Evolutionary conservation across 2,797 vertebrate genomes (phyloP).

Genomic region (Tadarida brasiliensis): DNA sequence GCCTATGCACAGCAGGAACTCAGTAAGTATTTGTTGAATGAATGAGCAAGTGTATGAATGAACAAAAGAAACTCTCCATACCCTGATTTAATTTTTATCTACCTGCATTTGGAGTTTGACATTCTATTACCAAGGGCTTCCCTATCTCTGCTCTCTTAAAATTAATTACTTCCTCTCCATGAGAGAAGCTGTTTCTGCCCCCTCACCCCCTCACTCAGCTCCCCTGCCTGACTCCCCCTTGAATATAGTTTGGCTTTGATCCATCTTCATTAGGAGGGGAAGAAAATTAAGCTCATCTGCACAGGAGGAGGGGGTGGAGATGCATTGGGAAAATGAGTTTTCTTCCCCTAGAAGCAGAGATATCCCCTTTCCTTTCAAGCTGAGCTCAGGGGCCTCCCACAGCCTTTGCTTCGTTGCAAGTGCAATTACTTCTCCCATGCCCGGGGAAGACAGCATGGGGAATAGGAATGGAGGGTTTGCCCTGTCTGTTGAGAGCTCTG

Average conservation of each 20-base stretch:
- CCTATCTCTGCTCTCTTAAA: constrained; percentile 64
- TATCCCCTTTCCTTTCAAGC: constrained; percentile 59
- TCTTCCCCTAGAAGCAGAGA: constrained; percentile 75
- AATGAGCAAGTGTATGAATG: background rate
- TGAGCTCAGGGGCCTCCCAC: constrained; percentile 72
- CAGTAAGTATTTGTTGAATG: background rate
- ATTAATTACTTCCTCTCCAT: constrained; percentile 82
- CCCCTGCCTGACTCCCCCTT: constrained; percentile 60
- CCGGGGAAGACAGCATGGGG: background rate
- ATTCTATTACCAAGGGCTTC: constrained; percentile 64
- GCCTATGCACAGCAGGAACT: background rate
- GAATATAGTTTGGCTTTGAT: constrained; percentile 76
- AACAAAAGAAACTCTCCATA: background rate
- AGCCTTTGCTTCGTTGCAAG: constrained; percentile 68
- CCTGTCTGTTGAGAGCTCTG: background rate
- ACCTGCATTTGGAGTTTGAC: constrained; percentile 22
- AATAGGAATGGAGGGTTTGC: background rate
- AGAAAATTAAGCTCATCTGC: constrained; percentile 78
- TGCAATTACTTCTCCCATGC: constrained; percentile 67
- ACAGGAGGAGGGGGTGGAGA: constrained; percentile 37
- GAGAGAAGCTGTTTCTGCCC: constrained; percentile 56
- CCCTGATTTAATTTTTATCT: constrained; percentile 45
- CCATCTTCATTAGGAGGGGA: constrained; percentile 79
- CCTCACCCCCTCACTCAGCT: constrained; percentile 58
- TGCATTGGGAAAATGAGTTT: constrained; percentile 69